Base-by-base conservation (phyloP, 2,888 invertebrate genomes). In the Drosophila rubida region DNA sequence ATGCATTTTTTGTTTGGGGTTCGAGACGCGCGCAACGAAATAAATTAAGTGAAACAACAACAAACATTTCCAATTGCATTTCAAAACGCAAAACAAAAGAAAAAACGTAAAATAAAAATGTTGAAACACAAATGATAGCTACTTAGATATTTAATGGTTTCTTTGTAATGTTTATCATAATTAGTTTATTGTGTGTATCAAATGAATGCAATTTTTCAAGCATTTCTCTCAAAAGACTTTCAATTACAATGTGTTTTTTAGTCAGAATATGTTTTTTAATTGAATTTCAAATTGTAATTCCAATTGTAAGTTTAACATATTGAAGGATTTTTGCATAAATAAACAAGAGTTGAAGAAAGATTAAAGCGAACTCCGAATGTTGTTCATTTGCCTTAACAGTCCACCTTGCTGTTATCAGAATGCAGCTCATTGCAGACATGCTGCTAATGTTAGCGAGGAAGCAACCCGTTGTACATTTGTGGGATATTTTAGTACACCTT, bases 241-340 rank as follows among this genome's bases (percentile, higher is more conserved):
- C 57, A 35, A 66, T 58, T 58, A 50, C 39, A 57, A 62, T 62
- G 63, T 71, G 67, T 74, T 45, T 61, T 71, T 71, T 72, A 63
- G 74, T 82, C 83, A 69, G 54, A 69, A 42, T 64, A 48, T 58
- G 42, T 58, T 76, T 57, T 45, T 44, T 61, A 51, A 48, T 69
- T 73, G 59, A 44, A 49, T 57, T 77, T 66, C 60, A 58, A 14
- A 64, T 65, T 74, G 81, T 25, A 54, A 78, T 73, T 80, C 69
- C 66, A 87, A 66, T 79, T 87, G 85, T 82, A 81, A 69, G 64
- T 87, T 68, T 64, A 80, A 82, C 63, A 55, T 58, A 72, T 68
- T 64, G 72, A 81, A 68, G 42, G 63, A 82, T 66, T 78, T 75
- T 81, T 83, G 79, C 87, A 87, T 81, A 58, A 82, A 83, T 87